Evolutionary conservation across 1,140 invertebrate species (phyloP).

Genomic region (Lamellibrachia luymesi): DNA sequence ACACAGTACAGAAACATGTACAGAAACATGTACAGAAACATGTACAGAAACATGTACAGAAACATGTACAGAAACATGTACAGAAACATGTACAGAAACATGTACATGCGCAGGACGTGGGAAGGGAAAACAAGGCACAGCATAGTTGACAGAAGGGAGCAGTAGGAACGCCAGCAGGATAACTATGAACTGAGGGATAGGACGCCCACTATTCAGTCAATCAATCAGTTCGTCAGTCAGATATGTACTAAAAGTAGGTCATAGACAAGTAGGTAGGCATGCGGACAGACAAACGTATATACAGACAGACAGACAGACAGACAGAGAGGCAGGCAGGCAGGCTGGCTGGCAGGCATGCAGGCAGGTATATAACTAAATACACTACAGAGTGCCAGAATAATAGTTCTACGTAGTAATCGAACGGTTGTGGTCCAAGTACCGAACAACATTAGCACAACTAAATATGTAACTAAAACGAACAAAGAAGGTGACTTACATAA

Average conservation of each 20-base stretch:
- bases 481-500: constrained; percentile 47
- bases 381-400: not conserved
- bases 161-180: not conserved
- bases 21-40: too few relatives aligned
- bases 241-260: not conserved
- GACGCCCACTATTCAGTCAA: not conserved
- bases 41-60: too few relatives aligned
- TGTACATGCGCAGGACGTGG: not conserved
- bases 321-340: not conserved
- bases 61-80: too few relatives aligned
- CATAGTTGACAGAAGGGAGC: not conserved
- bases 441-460: not conserved
- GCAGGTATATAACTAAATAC: not conserved
- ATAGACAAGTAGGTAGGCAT: too few relatives aligned
- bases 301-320: not conserved
- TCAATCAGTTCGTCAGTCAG: not conserved
- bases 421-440: not conserved
- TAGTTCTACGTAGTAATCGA: not conserved
- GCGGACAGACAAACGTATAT: too few relatives aligned
- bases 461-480: constrained; percentile 7
- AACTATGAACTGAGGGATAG: not conserved
- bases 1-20: too few relatives aligned
- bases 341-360: not conserved
- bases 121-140: too few relatives aligned
- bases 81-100: too few relatives aligned